Evolutionary conservation across 2,888 invertebrate genomes (phyloP).

Genomic region (Scrobipalpa atriplicella): DNA sequence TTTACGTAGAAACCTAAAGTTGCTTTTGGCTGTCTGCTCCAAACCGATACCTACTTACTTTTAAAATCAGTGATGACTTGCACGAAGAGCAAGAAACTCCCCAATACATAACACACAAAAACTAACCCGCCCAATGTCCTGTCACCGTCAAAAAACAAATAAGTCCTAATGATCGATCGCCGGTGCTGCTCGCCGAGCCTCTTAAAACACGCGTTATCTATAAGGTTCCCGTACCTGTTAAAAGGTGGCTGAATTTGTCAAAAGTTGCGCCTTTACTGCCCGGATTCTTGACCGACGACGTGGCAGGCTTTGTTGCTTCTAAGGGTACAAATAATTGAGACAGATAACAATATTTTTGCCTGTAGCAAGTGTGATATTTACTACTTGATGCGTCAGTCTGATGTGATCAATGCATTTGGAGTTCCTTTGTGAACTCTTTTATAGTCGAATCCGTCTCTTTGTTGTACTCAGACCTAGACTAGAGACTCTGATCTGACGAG

Average conservation of each 20-base stretch:
- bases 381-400: too few relatives aligned
- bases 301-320: slow-evolving; percentile 10
- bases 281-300: slow-evolving; percentile 45
- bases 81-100: neutral
- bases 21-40: too few relatives aligned
- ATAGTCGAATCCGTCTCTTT: too few relatives aligned
- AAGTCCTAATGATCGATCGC: slow-evolving; percentile 81
- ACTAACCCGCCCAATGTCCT: slow-evolving; percentile 65
- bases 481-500: too few relatives aligned
- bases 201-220: slow-evolving; percentile 73
- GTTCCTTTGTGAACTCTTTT: too few relatives aligned
- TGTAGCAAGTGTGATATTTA: too few relatives aligned
- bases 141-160: slow-evolving; percentile 80
- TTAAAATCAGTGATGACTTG: neutral
- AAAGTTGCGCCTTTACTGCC: slow-evolving; percentile 37
- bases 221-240: slow-evolving; percentile 61
- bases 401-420: too few relatives aligned
- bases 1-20: too few relatives aligned
- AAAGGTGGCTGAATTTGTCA: slow-evolving; percentile 57
- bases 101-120: slow-evolving; percentile 44
- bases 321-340: neutral
- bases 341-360: neutral
- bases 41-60: too few relatives aligned
- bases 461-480: too few relatives aligned
- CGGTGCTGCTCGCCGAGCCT: slow-evolving; percentile 69